Percentiles rank a stretch among this genome's conserved stretches.
phyloP scores from a whole-genome alignment of 2,888 invertebrate genomes.

The Agrypnus murinus region DNA sequence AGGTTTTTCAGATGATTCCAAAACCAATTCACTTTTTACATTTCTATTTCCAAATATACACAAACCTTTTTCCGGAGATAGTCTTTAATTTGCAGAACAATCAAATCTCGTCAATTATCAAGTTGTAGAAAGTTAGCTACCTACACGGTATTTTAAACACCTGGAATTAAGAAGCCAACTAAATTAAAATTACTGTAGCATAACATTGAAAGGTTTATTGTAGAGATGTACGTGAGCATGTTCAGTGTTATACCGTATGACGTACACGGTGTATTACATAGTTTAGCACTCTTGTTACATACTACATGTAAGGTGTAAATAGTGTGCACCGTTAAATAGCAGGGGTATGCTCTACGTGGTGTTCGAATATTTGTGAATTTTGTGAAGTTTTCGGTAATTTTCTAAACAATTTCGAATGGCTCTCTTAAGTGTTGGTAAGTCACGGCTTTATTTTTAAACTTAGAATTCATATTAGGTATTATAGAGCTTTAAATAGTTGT shows the following conservation, averaged over 20 bases:
- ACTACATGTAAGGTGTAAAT: constrained; percentile 9
- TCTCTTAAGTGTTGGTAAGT: constrained; percentile 17
- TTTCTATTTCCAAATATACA: too few species aligned
- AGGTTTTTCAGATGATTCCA: too few species aligned
- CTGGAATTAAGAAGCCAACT: constrained; percentile 46
- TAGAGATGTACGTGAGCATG: constrained; percentile 19
- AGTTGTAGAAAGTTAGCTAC: constrained; percentile 39
- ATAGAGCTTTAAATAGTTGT: too few species aligned
- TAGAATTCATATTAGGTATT: too few species aligned
- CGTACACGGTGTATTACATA: constrained; percentile 16
- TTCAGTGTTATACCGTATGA: constrained; percentile 22
- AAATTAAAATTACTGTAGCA: constrained; percentile 47
- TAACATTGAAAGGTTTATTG: constrained; percentile 45
- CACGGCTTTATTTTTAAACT: background rate
- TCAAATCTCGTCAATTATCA: constrained; percentile 12
- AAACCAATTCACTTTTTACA: too few species aligned
- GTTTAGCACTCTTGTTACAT: constrained; percentile 16
- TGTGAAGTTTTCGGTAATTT: background rate
- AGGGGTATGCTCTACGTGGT: background rate
- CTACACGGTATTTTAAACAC: constrained; percentile 31
- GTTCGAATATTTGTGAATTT: background rate
- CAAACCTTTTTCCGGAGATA: background rate
- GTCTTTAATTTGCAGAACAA: constrained; percentile 7
- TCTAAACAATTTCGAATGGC: constrained; percentile 22
- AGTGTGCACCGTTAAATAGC: background rate